Percentiles rank a stretch among this genome's conserved stretches.
Evolutionary conservation across 1,140 invertebrate genomes (phyloP).

Genomic region (Phthorimaea operculella): DNA sequence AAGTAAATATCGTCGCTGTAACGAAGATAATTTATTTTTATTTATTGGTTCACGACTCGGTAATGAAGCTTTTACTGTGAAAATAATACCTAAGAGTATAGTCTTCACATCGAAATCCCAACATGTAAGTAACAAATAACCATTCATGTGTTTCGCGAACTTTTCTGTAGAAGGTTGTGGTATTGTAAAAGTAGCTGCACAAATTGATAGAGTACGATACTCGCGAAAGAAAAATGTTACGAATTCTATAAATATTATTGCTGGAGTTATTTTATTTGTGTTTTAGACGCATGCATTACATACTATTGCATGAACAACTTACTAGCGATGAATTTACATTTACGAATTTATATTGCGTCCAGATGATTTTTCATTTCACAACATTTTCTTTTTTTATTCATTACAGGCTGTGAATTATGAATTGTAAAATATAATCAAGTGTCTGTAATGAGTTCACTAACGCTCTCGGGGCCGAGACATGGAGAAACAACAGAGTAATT

Average conservation of each 20-base stretch:
- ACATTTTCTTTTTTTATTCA: slow-evolving; percentile 61
- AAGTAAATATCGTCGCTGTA: slow-evolving; percentile 65
- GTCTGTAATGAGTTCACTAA: slow-evolving; percentile 53
- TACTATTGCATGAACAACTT: slow-evolving; percentile 10
- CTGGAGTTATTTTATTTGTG: slow-evolving; percentile 7
- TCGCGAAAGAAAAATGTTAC: slow-evolving; percentile 54
- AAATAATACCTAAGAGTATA: slow-evolving; percentile 33
- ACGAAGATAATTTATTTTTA: slow-evolving; percentile 60
- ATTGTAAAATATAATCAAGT: slow-evolving; percentile 52
- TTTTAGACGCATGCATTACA: slow-evolving; percentile 3
- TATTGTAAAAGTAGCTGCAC: slow-evolving; percentile 65
- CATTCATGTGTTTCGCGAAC: slow-evolving; percentile 53
- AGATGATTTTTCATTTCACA: slow-evolving; percentile 46
- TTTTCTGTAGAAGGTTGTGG: slow-evolving; percentile 64
- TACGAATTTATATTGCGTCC: slow-evolving; percentile 14
- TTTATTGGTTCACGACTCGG: slow-evolving; percentile 49
- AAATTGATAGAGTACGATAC: slow-evolving; percentile 61
- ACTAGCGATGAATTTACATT: neutral
- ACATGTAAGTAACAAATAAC: slow-evolving; percentile 43
- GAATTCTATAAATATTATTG: slow-evolving; percentile 21
- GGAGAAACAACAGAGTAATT: slow-evolving; percentile 61
- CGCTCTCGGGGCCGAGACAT: slow-evolving; percentile 48
- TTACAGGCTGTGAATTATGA: slow-evolving; percentile 56
- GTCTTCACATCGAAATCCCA: slow-evolving; percentile 27
- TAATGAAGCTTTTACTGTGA: slow-evolving; percentile 33